Conservation (phyloP, 2,888 invertebrate species). For the Agrochola litura region DNA sequence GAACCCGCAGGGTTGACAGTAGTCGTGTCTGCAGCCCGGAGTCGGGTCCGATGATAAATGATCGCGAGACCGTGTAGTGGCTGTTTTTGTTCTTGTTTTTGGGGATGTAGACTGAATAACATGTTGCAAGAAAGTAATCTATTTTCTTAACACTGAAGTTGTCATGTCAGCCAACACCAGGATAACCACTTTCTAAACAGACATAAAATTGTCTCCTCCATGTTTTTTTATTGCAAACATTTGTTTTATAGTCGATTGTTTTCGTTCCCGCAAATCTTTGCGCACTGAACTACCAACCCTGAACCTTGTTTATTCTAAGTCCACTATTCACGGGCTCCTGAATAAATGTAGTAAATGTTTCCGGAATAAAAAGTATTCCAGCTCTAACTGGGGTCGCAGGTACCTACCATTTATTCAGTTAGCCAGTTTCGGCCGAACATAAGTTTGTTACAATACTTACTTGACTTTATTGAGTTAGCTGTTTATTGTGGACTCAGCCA, state of each 20-base stretch:
- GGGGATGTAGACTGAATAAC: conserved; percentile 25
- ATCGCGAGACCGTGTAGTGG: conserved; percentile 12
- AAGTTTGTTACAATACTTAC: conserved; percentile 65
- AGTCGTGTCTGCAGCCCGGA: conserved; percentile 19
- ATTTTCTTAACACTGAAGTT: conserved; percentile 28
- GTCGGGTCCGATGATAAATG: conserved; percentile 55
- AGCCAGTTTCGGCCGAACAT: conserved; percentile 54
- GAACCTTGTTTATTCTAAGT: conserved; percentile 43
- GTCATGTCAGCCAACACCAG: conserved; percentile 10
- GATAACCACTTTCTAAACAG: not conserved
- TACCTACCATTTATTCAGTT: conserved; percentile 66
- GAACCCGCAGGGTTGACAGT: conserved; percentile 41
- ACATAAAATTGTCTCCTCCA: too few relatives aligned
- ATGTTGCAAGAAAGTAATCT: conserved; percentile 5
- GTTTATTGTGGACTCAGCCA: conserved; percentile 43
- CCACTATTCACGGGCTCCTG: conserved; percentile 41
- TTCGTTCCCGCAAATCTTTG: not conserved
- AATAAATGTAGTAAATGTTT: conserved; percentile 59
- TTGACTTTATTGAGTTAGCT: conserved; percentile 58
- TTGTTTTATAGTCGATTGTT: not conserved
- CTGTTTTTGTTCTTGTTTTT: conserved; percentile 42
- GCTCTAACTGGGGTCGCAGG: conserved; percentile 52
- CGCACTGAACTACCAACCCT: conserved; percentile 33
- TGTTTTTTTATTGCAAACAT: not conserved
- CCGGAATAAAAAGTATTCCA: conserved; percentile 52